Percentiles rank a stretch among this genome's conserved stretches.
phyloP scores from a whole-genome alignment of 2,113 vertebrate genomes.

The Eulemur rufifrons region DNA sequence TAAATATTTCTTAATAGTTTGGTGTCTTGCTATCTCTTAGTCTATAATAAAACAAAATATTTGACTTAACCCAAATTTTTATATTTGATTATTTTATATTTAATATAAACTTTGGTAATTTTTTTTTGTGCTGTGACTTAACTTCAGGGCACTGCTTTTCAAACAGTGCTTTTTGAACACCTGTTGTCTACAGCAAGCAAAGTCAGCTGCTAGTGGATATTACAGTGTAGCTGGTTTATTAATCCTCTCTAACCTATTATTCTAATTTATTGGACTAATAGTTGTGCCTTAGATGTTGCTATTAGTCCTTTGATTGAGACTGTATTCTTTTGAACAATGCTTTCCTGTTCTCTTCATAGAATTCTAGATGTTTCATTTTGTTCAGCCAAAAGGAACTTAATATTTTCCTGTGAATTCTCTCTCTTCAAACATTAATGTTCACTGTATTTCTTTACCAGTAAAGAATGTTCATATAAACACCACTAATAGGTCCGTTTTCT shows the following conservation, averaged over 20 bases:
- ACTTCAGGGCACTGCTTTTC: background rate
- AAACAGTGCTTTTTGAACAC: background rate
- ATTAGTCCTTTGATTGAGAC: background rate
- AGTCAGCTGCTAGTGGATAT: background rate
- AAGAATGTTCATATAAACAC: constrained; percentile 4
- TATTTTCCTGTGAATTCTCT: background rate
- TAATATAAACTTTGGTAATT: background rate
- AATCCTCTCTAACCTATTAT: background rate
- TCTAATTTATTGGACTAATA: background rate
- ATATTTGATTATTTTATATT: constrained; percentile 28
- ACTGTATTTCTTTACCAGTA: background rate
- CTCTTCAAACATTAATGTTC: background rate
- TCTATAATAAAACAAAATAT: constrained; percentile 21
- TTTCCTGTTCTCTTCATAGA: background rate
- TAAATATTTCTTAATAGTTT: constrained; percentile 29
- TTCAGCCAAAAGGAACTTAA: constrained; percentile 15
- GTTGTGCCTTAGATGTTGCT: background rate
- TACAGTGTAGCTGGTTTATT: background rate
- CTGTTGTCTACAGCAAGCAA: background rate
- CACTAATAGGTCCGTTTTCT: background rate
- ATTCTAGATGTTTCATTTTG: constrained; percentile 34
- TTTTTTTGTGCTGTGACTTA: background rate
- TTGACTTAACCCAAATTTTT: background rate
- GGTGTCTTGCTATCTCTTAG: background rate
- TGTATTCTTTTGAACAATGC: background rate